These are phyloP conservation scores for Plectrocnemia conspersa DNA, from an alignment of 1,140 invertebrate species.

Conservation along the genomic window DNA sequence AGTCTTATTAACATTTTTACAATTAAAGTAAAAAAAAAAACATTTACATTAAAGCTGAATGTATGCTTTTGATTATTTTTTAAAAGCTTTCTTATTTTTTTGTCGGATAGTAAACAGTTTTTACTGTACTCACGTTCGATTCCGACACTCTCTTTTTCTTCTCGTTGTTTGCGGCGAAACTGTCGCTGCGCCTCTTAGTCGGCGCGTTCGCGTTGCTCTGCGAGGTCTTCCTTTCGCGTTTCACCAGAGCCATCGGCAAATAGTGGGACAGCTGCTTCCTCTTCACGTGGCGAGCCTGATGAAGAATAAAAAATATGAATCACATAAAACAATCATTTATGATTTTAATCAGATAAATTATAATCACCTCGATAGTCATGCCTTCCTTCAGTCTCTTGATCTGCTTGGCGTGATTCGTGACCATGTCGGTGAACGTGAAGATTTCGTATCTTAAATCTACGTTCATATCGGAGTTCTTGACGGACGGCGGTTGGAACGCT, in stretches of 20 bases:
- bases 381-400: slow-evolving; percentile 82
- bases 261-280: slow-evolving; percentile 72
- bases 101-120: neutral
- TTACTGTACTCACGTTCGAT: slow-evolving; percentile 41
- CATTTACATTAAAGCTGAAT: neutral
- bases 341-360: neutral
- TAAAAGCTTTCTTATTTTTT: neutral
- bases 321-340: too few relatives aligned
- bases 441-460: slow-evolving; percentile 93
- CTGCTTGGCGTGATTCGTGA: slow-evolving; percentile 60
- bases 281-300: slow-evolving; percentile 61
- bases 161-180: slow-evolving; percentile 35
- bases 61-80: neutral
- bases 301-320: slow-evolving; percentile 7
- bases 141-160: slow-evolving; percentile 45
- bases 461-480: slow-evolving; percentile 81
- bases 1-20: neutral
- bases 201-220: slow-evolving; percentile 31
- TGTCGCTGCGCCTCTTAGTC: slow-evolving; percentile 37
- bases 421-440: slow-evolving; percentile 78
- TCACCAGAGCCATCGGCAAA: slow-evolving; percentile 64
- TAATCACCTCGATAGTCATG: slow-evolving; percentile 75
- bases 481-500: slow-evolving; percentile 80
- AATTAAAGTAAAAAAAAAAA: neutral
- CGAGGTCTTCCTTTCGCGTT: slow-evolving; percentile 60